Base-by-base conservation (phyloP, 2,113 vertebrate genomes). In the Riparia riparia region DNA sequence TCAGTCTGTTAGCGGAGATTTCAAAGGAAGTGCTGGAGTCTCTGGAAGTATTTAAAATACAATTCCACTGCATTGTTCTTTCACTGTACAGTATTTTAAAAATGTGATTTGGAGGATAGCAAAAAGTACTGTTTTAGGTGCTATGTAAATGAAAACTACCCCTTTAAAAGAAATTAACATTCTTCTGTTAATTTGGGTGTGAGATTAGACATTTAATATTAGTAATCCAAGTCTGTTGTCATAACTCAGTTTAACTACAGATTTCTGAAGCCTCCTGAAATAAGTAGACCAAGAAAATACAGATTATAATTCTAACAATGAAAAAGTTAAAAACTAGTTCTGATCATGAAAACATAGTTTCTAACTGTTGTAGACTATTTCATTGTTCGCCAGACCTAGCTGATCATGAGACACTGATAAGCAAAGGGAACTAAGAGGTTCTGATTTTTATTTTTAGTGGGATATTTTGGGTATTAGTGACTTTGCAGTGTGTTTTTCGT, bases 381-480 rank as follows among this genome's bases (percentile, higher is more conserved):
- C 80, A 58, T 63, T 89, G 47, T 91, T 93, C 60, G 31, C 49
- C 63, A 71, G 51, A 72, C 47, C 19, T 63, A 68, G 70, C 32
- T 82, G 60, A 94, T 93, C 93, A 80, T 90, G 84, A 77, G 82
- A 66, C 56, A 41, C 64, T 63, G 78, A 85, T 91, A 91, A 63
- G 81, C 74, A 90, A 77, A 89, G 64, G 89, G 85, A 97, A 93
- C 64, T 96, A 93, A 88, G 51, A 83, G 64, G 78, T 95, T 96
- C 94, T 92, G 82, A 90, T 94, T 95, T 95, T 94, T 96, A 94
- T 95, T 96, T 95, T 91, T 93, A 96, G 94, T 56, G 68, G 61
- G 71, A 32, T 77, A 78, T 95, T 97, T 95, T 82, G 82, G 81
- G 66, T 91, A 72, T 86, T 78, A 69, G 50, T 95, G 95, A 80